Percentiles rank a stretch among this genome's conserved stretches.
Evolutionary conservation across 2,797 vertebrate species (phyloP).

Genomic region (Phataginus tetradactyla): DNA sequence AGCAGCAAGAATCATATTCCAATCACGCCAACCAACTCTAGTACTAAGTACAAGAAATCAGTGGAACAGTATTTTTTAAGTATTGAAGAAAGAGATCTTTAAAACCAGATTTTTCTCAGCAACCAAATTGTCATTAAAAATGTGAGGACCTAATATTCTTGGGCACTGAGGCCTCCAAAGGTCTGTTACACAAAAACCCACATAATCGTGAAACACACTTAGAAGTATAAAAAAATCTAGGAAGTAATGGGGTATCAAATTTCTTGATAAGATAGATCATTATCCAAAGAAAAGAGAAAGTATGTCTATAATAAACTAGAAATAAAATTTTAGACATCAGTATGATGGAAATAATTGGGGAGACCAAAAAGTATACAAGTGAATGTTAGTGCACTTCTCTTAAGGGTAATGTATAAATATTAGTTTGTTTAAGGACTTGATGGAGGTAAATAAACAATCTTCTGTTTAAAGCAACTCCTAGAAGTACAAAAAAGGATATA

Average conservation of each 20-base stretch:
- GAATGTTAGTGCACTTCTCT: neutral
- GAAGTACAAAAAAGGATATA: neutral
- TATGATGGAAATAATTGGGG: neutral
- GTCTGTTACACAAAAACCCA: neutral
- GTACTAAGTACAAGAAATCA: neutral
- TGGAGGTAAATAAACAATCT: neutral
- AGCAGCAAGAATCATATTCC: neutral
- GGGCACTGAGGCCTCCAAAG: neutral
- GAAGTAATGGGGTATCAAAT: neutral
- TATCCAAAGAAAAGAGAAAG: neutral
- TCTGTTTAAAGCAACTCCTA: neutral
- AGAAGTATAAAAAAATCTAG: neutral
- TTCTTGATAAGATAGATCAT: neutral
- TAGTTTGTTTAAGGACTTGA: neutral
- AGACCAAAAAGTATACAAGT: neutral
- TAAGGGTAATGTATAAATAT: neutral
- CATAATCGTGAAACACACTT: neutral
- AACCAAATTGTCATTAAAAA: neutral
- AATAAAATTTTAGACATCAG: neutral
- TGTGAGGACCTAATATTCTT: neutral
- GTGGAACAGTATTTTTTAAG: neutral
- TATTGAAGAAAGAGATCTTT: neutral
- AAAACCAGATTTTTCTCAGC: conserved; percentile 25
- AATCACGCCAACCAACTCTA: neutral
- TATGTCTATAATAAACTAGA: neutral